Base-by-base conservation (phyloP, 2,888 invertebrate species). In the Tachystola acroxantha region DNA sequence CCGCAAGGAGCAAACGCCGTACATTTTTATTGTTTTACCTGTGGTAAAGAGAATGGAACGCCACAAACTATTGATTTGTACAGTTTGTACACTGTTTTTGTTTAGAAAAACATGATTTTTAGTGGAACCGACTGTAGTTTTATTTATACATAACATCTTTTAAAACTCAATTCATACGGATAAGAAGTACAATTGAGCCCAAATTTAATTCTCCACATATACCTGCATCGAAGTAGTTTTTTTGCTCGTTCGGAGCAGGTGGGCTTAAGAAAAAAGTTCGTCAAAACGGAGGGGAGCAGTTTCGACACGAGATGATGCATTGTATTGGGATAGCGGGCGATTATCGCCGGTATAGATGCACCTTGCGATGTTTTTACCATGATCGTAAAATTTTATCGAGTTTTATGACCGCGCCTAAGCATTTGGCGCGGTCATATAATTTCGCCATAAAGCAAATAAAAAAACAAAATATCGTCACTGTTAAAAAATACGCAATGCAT, bases 241-340 rank as follows among this genome's bases (percentile, higher is more conserved):
- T 59, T 50, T 49, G 36, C 38, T 43, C 45, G 32, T 40, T 47
- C 34, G 38, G 43, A 57, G 71, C 80, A 79, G 80, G 77, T 80
- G 79, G 50, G 49, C 50, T 22, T 28, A 45, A 47, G 49, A 64
- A 71, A 73, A 73, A 68, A 62, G 45, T 39, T 32, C 39, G 39
- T 43, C 44, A 49, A 50, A 54, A 59, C 51, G 44, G 54, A 55
- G 45, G 54, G 55, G 57, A 60, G 64, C 58, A n/a, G 53, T 54
- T 61, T 62, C 51, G 48, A 43, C 50, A 52, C 50, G 53, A 50
- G 57, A 57, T 50, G 46, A 55, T 39, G 48, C 45, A 48, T 57
- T 37, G 38, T 37, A 32, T 34, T 24, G 12, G 28, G 14, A n/a
- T 22, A 28, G 11, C 25, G 10, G 12, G 10, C 10, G 12, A 2